Percentiles rank a stretch among this genome's conserved stretches.
These are phyloP conservation scores for Drosophila grimshawi DNA, from an alignment of 1,140 invertebrate genomes.

Conservation along the genomic window DNA sequence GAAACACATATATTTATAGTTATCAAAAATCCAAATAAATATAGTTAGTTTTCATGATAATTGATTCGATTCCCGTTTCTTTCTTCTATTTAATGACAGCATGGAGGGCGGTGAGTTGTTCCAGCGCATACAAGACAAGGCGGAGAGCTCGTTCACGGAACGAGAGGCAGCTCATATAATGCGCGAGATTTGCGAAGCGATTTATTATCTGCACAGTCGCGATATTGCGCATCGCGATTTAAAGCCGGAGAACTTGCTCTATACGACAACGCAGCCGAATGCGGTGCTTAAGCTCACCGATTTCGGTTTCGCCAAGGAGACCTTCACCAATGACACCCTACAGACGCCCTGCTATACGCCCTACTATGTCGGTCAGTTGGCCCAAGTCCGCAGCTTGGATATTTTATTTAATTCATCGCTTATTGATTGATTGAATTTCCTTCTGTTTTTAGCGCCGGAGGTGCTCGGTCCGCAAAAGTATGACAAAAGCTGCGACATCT, in stretches of 20 bases:
- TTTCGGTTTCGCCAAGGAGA: conserved; percentile 99
- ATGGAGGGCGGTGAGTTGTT: conserved; percentile 99
- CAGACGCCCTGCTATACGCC: conserved; percentile 99
- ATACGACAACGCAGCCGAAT: conserved; percentile 88
- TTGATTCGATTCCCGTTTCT: conserved; percentile 8
- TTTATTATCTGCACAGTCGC: conserved; percentile 96
- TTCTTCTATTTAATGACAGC: conserved; percentile 83
- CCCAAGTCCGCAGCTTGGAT: not conserved
- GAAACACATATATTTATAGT: too few relatives aligned
- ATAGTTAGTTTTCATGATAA: too few relatives aligned
- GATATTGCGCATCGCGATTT: conserved; percentile 99
- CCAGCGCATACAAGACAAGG: conserved; percentile 97
- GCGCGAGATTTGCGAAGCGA: conserved; percentile 98
- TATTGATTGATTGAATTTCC: conserved; percentile 11
- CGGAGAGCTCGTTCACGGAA: conserved; percentile 97
- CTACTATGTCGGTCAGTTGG: conserved; percentile 93
- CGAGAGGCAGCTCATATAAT: conserved; percentile 92
- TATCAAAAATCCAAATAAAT: too few relatives aligned
- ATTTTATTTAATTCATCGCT: conserved; percentile 3
- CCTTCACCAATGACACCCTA: conserved; percentile 92
- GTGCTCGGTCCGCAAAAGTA: conserved; percentile 98
- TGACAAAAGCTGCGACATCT: conserved; percentile 99
- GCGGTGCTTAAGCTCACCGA: conserved; percentile 98
- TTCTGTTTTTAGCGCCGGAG: conserved; percentile 91
- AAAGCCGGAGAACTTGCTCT: conserved; percentile 96